These are phyloP conservation scores for Falco peregrinus DNA, from an alignment of 2,797 vertebrate species.

Conservation along the genomic window DNA sequence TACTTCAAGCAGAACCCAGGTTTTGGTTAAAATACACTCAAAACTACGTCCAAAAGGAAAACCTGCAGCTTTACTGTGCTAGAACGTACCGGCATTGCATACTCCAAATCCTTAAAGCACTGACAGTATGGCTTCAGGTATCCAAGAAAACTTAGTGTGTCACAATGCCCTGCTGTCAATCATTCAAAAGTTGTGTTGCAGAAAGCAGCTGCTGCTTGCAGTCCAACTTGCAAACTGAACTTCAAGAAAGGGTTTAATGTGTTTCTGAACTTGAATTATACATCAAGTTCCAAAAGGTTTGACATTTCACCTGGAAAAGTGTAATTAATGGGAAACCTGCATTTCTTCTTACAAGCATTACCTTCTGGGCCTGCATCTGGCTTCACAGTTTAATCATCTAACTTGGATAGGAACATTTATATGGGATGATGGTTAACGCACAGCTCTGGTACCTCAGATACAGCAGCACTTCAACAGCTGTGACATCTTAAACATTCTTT, in stretches of 20 bases:
- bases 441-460: neutral
- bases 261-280: neutral
- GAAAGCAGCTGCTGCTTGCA: neutral
- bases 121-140: neutral
- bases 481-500: neutral
- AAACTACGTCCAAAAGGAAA: neutral
- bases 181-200: neutral
- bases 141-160: neutral
- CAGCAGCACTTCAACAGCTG: neutral
- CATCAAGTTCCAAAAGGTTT: neutral
- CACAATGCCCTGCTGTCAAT: neutral
- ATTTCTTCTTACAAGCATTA: neutral
- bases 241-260: neutral
- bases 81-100: neutral
- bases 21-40: neutral
- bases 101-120: neutral
- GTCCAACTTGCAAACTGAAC: neutral
- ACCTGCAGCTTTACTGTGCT: neutral
- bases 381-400: neutral
- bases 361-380: neutral
- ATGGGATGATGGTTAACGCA: neutral
- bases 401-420: neutral
- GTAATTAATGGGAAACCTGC: neutral
- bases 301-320: neutral
- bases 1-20: neutral